These are phyloP conservation scores for Panonychus citri DNA, from an alignment of 1,140 invertebrate species.

Conservation along the genomic window DNA sequence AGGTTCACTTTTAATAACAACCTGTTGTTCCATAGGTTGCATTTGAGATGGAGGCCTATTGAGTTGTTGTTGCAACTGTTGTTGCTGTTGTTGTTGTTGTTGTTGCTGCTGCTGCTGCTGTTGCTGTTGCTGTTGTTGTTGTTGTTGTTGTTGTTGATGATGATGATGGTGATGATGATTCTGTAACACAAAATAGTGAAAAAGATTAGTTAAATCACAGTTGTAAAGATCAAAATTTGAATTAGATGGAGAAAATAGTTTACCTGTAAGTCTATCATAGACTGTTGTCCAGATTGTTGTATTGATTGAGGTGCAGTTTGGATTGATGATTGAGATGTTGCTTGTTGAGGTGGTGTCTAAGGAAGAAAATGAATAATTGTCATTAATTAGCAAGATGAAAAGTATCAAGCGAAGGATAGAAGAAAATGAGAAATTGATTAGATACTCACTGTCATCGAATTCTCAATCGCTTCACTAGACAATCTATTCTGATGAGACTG, in stretches of 20 bases:
- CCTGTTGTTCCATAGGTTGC: background rate
- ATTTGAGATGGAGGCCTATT: background rate
- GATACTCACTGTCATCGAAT: background rate
- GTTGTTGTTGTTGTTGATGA: slow-evolving; percentile 3
- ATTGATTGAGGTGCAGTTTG: background rate
- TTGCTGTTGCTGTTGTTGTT: background rate
- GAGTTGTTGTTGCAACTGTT: background rate
- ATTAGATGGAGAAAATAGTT: too few species aligned
- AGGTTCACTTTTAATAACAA: slow-evolving; percentile 1
- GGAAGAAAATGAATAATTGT: background rate
- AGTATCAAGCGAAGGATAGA: background rate
- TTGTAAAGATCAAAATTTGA: too few species aligned
- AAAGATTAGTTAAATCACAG: too few species aligned
- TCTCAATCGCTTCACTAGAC: background rate
- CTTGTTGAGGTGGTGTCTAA: background rate
- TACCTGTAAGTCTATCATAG: background rate
- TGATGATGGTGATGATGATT: background rate
- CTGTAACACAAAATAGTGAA: background rate
- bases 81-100: background rate
- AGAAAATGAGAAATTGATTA: too few species aligned
- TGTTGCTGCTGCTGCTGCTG: background rate
- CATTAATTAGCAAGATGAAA: too few species aligned
- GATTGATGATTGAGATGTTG: too few species aligned
- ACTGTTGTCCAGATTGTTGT: background rate
- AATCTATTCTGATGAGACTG: background rate